Base-by-base conservation (phyloP, 2,113 vertebrate species). In the Beaufortia kweichowensis region DNA sequence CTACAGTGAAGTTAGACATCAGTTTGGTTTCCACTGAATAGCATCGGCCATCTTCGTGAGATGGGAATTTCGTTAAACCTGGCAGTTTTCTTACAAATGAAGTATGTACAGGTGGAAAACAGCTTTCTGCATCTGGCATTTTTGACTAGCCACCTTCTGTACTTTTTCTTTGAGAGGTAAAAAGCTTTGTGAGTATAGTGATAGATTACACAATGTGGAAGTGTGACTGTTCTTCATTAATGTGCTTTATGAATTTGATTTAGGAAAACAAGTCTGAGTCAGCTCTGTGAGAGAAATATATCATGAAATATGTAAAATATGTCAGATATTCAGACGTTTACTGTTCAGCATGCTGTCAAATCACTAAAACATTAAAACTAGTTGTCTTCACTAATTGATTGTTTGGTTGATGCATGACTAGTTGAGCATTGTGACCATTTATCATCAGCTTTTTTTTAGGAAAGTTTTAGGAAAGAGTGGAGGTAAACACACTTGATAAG, bases 81-180 rank as follows among this genome's bases (percentile, higher is more conserved):
- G 23, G 63, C 19, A 21, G n/a, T 78, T 75, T 79, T 71, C 64
- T 75, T 65, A 70, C 48, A 60, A 59, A 75, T 41, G 39, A 41
- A 50, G 53, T 41, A 31, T 24, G 24, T 48, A 53, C 63, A 59
- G 63, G 73, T 53, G 3, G 53, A 48, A 28, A 26, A 23, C 24
- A 67, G 29, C 15, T 69, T 29, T 19, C 14, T 56, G 41, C 63
- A 79, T 79, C 57, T n/a, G 43, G 75, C 71, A 68, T 74, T 75
- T 64, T 75, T 78, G 76, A 78, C 71, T 64, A 28, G 17, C 48
- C 53, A 53, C 72, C 71, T 64, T 68, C 70, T 33, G 33, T 75
- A n/a, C n/a, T n/a, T 57, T 29, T 48, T 46, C 48, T 63, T 43
- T 35, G 65, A 41, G 50, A 48, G 33, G 11, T 15, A 28, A 53